These are phyloP conservation scores for Motacilla alba DNA, from an alignment of 2,113 vertebrate genomes.

Conservation along the genomic window DNA sequence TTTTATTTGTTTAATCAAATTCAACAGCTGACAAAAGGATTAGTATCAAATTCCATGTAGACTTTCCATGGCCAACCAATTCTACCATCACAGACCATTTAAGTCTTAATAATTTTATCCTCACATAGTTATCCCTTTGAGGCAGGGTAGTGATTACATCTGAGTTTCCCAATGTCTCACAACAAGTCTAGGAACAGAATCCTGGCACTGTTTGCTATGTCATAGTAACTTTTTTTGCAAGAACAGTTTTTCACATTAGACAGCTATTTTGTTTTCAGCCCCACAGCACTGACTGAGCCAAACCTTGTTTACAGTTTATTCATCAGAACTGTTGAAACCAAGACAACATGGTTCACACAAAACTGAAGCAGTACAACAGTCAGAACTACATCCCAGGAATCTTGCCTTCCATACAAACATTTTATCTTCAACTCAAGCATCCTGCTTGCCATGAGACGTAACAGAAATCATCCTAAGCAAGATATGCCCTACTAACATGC, in stretches of 20 bases:
- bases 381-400: background rate
- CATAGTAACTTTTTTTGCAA: background rate
- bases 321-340: background rate
- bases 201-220: background rate
- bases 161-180: background rate
- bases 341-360: background rate
- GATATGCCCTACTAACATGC: background rate
- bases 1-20: background rate
- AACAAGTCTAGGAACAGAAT: constrained; percentile 22
- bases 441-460: background rate
- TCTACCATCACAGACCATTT: background rate
- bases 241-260: background rate
- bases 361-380: background rate
- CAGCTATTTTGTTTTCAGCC: background rate
- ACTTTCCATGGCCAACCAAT: background rate
- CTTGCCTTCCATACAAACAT: background rate
- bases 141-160: background rate
- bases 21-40: background rate
- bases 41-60: background rate
- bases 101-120: constrained; percentile 10
- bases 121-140: background rate
- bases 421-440: background rate
- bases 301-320: constrained; percentile 23
- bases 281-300: background rate
- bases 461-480: background rate